Base-by-base conservation (phyloP, 2,797 vertebrate species). In the Labroides dimidiatus region DNA sequence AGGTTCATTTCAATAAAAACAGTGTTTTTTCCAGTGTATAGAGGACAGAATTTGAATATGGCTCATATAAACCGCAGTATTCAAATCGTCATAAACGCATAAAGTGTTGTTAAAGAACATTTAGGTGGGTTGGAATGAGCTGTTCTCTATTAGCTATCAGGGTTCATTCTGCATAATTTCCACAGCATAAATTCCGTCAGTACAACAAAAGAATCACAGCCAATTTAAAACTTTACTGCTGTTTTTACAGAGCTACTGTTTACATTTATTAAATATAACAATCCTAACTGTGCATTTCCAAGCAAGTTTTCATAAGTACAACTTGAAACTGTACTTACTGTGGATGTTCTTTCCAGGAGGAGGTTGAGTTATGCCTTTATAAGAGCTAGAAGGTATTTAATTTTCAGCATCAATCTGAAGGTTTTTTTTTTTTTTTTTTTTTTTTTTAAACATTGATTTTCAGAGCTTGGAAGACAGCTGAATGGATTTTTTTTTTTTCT, bases 121-220 rank as follows among this genome's bases (percentile, higher is more conserved):
- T 17, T 23, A 41, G 1, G 16, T 19, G 41, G 8, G 23, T n/a
- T 21, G 21, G 6, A 58, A 48, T 56, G 33, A 39, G 13, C 15
- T 27, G 17, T 48, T 9, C n/a, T 55, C 27, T 36, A 16, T 55
- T 21, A 39, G 33, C 15, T 56, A 41, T 36, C 14, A 13, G 33
- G 44, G 19, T 45, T 14, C 43, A 72, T 57, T 66, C 37, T 57
- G 54, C 12, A 37, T 45, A 49, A 69, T 69, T 77, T 53, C n/a
- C 54, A 67, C 44, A 55, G 14, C 8, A 37, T 10, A 58, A 27
- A 50, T 36, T 37, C 15, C 16, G 23, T 73, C 21, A 51, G 15
- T 44, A 27, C 21, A 42, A 61, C 16, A 47, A 17, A 17, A 52
- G n/a, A 63, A 11, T 60, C 16, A 39, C 52, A 12, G 27, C 52